Evolutionary conservation across 1,140 invertebrate genomes (phyloP).

Genomic region (Lanistes nyassanus): DNA sequence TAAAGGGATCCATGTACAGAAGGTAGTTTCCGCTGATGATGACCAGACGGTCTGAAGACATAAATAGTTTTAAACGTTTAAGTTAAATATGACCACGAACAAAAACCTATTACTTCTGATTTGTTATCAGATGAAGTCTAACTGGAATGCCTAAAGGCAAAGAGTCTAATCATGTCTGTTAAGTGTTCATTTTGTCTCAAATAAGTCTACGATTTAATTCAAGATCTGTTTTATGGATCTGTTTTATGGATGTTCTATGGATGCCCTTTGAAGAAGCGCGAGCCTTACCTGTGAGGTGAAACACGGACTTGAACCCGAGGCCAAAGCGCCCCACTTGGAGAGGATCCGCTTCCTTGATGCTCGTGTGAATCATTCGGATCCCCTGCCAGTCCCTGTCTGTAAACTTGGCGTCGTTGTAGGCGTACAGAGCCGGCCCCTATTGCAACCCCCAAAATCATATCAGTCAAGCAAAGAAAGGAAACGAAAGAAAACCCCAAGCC

Average conservation of each 20-base stretch:
- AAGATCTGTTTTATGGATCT: not conserved
- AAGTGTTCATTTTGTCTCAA: too few relatives aligned
- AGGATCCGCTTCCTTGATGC: constrained; percentile 55
- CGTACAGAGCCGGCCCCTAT: constrained; percentile 54
- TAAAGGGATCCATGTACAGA: constrained; percentile 47
- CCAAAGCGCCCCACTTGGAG: constrained; percentile 61
- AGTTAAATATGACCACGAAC: too few relatives aligned
- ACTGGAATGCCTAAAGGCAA: too few relatives aligned
- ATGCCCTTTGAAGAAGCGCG: not conserved
- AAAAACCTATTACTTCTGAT: too few relatives aligned
- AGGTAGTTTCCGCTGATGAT: constrained; percentile 53
- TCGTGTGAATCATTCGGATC: constrained; percentile 51
- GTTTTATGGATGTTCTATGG: not conserved
- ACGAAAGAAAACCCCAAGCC: too few relatives aligned
- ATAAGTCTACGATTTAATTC: not conserved
- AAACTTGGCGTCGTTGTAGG: constrained; percentile 56
- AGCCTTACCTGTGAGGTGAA: constrained; percentile 59
- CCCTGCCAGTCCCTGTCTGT: constrained; percentile 55
- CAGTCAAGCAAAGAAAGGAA: too few relatives aligned
- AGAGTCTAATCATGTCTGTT: too few relatives aligned
- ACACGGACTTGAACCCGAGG: constrained; percentile 62
- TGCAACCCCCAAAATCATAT: not conserved
- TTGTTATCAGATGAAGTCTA: too few relatives aligned
- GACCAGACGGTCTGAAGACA: constrained; percentile 50
- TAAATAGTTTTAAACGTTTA: not conserved